phyloP scores from a whole-genome alignment of 2,888 invertebrate species.

The Phania funesta region DNA sequence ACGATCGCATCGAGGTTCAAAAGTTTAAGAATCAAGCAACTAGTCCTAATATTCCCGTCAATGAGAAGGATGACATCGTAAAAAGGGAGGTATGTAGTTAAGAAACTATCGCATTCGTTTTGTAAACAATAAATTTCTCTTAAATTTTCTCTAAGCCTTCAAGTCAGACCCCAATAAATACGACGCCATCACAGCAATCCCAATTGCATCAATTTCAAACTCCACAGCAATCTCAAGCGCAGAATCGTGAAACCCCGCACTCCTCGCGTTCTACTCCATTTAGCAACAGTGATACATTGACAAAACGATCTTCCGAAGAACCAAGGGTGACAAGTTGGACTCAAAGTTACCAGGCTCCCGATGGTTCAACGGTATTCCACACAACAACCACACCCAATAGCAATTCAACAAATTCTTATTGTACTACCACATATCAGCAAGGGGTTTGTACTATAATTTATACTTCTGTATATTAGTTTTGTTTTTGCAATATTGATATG shows the following conservation, averaged over 20 bases:
- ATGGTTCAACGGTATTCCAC: conserved; percentile 79
- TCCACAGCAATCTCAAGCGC: conserved; percentile 54
- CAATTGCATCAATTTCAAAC: conserved; percentile 38
- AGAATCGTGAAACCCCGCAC: conserved; percentile 75
- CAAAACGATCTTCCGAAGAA: conserved; percentile 57
- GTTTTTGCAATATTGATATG: neutral
- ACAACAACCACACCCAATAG: conserved; percentile 76
- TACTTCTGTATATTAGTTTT: conserved; percentile 55
- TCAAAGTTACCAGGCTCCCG: conserved; percentile 78
- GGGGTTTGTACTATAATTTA: conserved; percentile 72
- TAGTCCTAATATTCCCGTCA: conserved; percentile 79
- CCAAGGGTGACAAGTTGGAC: conserved; percentile 74
- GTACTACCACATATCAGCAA: conserved; percentile 80
- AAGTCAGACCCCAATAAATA: conserved; percentile 71
- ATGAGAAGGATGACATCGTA: conserved; percentile 71
- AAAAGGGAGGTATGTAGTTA: conserved; percentile 59
- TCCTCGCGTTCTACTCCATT: conserved; percentile 78
- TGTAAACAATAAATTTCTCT: neutral
- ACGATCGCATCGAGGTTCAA: conserved; percentile 79
- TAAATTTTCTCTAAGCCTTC: conserved; percentile 52
- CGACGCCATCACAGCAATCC: conserved; percentile 45
- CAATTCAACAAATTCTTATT: conserved; percentile 73
- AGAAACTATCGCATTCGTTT: neutral
- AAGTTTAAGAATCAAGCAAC: conserved; percentile 80
- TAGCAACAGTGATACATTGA: conserved; percentile 73